phyloP scores from a whole-genome alignment of 2,797 vertebrate genomes.

The Lacerta viridis region DNA sequence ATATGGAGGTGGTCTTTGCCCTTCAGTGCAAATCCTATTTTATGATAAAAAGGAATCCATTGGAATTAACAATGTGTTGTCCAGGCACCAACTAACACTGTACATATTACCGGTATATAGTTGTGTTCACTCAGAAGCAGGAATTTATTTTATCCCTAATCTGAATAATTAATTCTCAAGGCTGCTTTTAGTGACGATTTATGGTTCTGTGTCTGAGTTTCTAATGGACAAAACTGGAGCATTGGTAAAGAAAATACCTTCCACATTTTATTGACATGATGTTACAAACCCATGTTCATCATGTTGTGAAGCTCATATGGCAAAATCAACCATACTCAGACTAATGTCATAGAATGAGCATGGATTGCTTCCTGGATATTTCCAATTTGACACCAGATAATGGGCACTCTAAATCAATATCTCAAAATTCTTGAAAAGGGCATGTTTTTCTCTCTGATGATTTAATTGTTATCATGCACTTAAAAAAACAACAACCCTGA shows the following conservation, averaged over 20 bases:
- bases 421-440: slow-evolving; percentile 48
- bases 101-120: slow-evolving; percentile 54
- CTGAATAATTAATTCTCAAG: slow-evolving; percentile 48
- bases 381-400: not conserved
- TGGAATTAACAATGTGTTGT: slow-evolving; percentile 78
- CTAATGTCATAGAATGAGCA: not conserved
- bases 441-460: slow-evolving; percentile 30
- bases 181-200: slow-evolving; percentile 20
- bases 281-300: slow-evolving; percentile 42
- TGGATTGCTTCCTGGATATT: not conserved
- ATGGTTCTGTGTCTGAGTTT: not conserved
- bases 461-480: not conserved
- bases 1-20: slow-evolving; percentile 76
- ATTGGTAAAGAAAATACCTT: slow-evolving; percentile 31
- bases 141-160: slow-evolving; percentile 27
- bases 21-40: slow-evolving; percentile 80
- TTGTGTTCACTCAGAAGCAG: slow-evolving; percentile 44
- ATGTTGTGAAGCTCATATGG: not conserved
- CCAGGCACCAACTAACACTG: slow-evolving; percentile 66
- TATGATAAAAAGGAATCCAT: slow-evolving; percentile 72
- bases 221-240: slow-evolving; percentile 34
- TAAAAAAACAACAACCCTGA: not conserved
- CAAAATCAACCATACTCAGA: not conserved
- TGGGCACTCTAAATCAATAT: slow-evolving; percentile 14
- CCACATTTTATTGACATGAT: slow-evolving; percentile 22